Percentiles rank a stretch among this genome's conserved stretches.
phyloP scores from a whole-genome alignment of 2,113 vertebrate species.

The Motacilla tschutschensis region DNA sequence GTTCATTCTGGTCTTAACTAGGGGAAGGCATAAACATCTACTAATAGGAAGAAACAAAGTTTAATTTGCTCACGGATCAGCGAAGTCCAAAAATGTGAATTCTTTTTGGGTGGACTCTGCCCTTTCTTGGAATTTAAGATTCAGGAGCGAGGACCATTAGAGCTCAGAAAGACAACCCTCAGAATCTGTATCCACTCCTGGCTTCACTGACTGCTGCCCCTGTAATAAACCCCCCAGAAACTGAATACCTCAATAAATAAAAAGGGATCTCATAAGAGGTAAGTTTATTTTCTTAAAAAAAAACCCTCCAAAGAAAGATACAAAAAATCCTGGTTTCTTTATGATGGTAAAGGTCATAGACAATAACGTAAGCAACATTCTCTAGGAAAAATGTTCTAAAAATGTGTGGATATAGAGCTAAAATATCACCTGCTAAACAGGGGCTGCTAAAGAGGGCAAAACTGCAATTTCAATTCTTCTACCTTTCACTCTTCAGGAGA shows the following conservation, averaged over 20 bases:
- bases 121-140: not conserved
- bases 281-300: conserved; percentile 33
- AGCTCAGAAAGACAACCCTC: not conserved
- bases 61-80: conserved; percentile 57
- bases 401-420: not conserved
- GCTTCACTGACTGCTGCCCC: not conserved
- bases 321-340: not conserved
- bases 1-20: conserved; percentile 28
- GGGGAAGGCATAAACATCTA: not conserved
- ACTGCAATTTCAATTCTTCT: not conserved
- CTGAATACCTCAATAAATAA: not conserved
- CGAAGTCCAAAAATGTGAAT: conserved; percentile 11
- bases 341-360: not conserved
- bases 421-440: not conserved
- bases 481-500: not conserved
- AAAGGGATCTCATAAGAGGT: conserved; percentile 25
- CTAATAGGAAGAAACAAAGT: conserved; percentile 54
- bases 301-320: not conserved
- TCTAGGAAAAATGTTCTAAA: not conserved
- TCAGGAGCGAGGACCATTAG: not conserved
- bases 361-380: not conserved
- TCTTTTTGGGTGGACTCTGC: conserved; percentile 39
- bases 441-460: not conserved
- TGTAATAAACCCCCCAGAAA: not conserved
- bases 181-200: not conserved